phyloP scores from a whole-genome alignment of 2,797 vertebrate genomes.

The Gobionotothen gibberifrons region DNA sequence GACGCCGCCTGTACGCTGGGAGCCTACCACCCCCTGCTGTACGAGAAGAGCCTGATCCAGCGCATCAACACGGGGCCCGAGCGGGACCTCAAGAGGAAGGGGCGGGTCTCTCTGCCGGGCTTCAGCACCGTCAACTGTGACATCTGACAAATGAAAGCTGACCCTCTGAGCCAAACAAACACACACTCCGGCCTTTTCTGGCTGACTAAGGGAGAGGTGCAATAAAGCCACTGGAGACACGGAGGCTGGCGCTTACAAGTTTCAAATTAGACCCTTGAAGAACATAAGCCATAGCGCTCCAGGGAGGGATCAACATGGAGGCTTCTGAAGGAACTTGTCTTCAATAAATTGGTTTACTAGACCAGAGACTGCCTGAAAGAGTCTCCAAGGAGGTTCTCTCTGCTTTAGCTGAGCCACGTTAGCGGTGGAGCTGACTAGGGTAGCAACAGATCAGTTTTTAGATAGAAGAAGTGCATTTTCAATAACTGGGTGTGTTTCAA shows the following conservation, averaged over 20 bases:
- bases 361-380: slow-evolving; percentile 42
- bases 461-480: slow-evolving; percentile 62
- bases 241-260: slow-evolving; percentile 59
- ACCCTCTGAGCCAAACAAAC: slow-evolving; percentile 35
- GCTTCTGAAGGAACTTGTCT: slow-evolving; percentile 56
- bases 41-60: slow-evolving; percentile 95
- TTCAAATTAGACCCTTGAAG: slow-evolving; percentile 66
- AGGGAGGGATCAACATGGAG: slow-evolving; percentile 53
- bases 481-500: slow-evolving; percentile 66
- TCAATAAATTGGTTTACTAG: slow-evolving; percentile 52
- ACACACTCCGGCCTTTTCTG: slow-evolving; percentile 49
- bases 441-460: slow-evolving; percentile 81
- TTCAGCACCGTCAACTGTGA: slow-evolving; percentile 89
- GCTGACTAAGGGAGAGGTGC: slow-evolving; percentile 68
- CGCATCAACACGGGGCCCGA: slow-evolving; percentile 90
- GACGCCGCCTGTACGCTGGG: slow-evolving; percentile 96
- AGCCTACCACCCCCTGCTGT: slow-evolving; percentile 97
- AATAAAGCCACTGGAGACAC: slow-evolving; percentile 71
- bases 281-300: slow-evolving; percentile 75
- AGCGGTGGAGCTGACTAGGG: slow-evolving; percentile 78
- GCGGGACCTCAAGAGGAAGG: slow-evolving; percentile 89
- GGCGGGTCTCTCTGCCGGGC: slow-evolving; percentile 92
- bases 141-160: slow-evolving; percentile 66
- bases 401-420: slow-evolving; percentile 85
- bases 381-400: slow-evolving; percentile 53